Base-by-base conservation (phyloP, 2,888 invertebrate species). In the Steinernema scapterisci region DNA sequence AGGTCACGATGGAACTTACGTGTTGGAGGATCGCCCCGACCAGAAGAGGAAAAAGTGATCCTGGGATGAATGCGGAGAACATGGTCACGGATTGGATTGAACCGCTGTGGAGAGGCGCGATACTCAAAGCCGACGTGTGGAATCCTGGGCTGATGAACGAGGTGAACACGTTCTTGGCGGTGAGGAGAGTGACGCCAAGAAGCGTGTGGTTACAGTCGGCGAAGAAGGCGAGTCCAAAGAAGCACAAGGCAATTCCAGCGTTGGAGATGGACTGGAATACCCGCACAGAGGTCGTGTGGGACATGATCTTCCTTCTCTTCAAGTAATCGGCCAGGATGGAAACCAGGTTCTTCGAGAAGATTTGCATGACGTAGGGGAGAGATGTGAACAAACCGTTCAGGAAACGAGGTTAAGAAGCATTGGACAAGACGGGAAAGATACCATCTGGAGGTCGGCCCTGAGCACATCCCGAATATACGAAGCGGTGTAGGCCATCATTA, bases 321-420 rank as follows among this genome's bases (percentile, higher is more conserved):
- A 80, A 52, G 25, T 76, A 48, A 73, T 80, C 79, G 1, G 81
- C 75, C 19, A 79, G 46, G 21, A 74, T 63, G 0, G 78, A 75
- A 7, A 82, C 75, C 11, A 78, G 51, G 31, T 76, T 73, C 72
- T 81, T 81, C 23, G 81, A 77, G 43, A 82, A 71, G 70, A 82
- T 71, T 63, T 79, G 79, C n/a, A 76, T 71, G 13, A 80, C 73
- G 75, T 79, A 82, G 19, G 80, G 80, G 2, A 82, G 71, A 46
- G 75, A 75, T 0, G 82, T 77, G 75, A 77, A 82, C 19, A 81
- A 11, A n/a, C 82, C 82, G 73, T 82, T 82, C 76, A 81, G 71
- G 71, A 77, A 48, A 3, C 5, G 3, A 7, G 48, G 6, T 48
- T 3, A 7, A 7, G 13, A 16, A n/a, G 48, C 48, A 7, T 48